phyloP scores from a whole-genome alignment of 2,113 vertebrate species.

The Acrocephalus arundinaceus region DNA sequence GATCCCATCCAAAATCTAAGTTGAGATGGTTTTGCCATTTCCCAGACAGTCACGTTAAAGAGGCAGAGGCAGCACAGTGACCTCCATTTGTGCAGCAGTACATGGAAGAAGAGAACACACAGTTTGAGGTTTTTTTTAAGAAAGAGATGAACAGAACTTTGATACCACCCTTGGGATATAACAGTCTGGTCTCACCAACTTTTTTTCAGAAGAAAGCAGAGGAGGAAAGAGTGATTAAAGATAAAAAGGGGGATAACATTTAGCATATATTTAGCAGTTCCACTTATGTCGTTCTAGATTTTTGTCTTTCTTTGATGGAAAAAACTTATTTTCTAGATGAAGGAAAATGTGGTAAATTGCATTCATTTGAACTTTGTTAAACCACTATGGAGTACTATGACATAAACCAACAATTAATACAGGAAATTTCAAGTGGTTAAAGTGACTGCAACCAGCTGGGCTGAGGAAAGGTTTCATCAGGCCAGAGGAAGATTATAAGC shows the following conservation, averaged over 20 bases:
- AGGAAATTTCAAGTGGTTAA: constrained; percentile 22
- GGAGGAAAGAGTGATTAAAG: background rate
- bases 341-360: background rate
- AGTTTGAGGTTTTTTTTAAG: background rate
- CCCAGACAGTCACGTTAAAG: background rate
- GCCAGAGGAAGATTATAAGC: background rate
- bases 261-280: background rate
- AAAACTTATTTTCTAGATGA: background rate
- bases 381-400: background rate
- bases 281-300: background rate
- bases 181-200: background rate
- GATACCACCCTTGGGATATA: background rate
- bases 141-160: background rate
- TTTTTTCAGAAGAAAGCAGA: background rate
- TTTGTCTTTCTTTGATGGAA: background rate
- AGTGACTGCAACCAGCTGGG: constrained; percentile 7
- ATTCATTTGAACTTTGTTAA: background rate
- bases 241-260: background rate
- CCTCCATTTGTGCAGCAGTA: background rate
- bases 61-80: background rate
- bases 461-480: constrained; percentile 16
- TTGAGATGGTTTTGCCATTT: background rate
- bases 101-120: background rate
- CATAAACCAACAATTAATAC: background rate
- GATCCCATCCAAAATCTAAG: background rate